Percentiles rank a stretch among this genome's conserved stretches.
phyloP scores from a whole-genome alignment of 2,113 vertebrate species.

The Phalacrocorax pelagicus region DNA sequence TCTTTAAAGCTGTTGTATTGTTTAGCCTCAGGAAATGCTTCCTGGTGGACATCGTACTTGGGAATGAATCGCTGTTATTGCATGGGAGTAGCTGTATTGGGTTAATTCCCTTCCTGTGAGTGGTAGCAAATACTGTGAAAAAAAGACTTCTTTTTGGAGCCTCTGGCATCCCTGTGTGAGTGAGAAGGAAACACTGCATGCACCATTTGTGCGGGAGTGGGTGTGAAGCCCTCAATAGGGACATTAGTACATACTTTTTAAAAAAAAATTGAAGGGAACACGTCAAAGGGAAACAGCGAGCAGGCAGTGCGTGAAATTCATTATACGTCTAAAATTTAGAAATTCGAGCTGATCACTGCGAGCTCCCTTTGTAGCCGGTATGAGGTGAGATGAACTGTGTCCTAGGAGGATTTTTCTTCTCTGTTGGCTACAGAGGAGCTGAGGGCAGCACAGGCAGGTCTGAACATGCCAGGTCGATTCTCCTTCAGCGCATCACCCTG shows the following conservation, averaged over 20 bases:
- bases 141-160: background rate
- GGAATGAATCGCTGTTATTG: background rate
- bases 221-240: accelerated
- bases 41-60: background rate
- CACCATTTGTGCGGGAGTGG: background rate
- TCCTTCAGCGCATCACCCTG: background rate
- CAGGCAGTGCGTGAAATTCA: background rate
- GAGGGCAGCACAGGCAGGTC: background rate
- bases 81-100: background rate
- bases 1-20: background rate
- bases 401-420: background rate
- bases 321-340: background rate
- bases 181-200: background rate
- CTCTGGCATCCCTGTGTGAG: background rate
- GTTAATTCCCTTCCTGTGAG: background rate
- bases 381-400: background rate
- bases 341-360: background rate
- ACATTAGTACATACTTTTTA: background rate
- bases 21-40: background rate
- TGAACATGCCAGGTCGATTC: accelerated
- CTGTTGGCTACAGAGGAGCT: background rate
- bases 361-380: background rate
- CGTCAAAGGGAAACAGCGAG: background rate
- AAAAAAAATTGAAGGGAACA: background rate
- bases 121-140: background rate